A percentile compares a stretch with the other conserved stretches of the same genome.
phyloP scores from a whole-genome alignment of 2,888 invertebrate genomes.

The Drosophila paracracens region DNA sequence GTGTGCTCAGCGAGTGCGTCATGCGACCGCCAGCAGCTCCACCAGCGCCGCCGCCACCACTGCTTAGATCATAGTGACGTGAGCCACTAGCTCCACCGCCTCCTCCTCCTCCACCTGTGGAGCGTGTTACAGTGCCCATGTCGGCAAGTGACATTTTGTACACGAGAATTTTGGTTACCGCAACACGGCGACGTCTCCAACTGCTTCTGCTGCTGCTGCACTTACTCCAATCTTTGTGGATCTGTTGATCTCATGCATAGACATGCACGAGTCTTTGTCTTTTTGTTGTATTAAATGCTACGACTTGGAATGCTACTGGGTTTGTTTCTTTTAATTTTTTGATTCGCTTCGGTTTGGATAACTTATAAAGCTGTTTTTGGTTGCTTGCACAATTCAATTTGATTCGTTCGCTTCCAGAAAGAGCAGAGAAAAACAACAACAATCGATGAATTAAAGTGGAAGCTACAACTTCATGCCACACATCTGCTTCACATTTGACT shows the following conservation, averaged over 20 bases:
- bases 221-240: constrained; percentile 31
- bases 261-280: constrained; percentile 37
- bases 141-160: constrained; percentile 85
- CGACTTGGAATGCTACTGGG: constrained; percentile 69
- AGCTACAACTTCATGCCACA: constrained; percentile 46
- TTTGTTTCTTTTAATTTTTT: constrained; percentile 33
- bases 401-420: constrained; percentile 51
- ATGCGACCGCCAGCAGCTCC: constrained; percentile 87
- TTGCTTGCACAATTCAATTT: constrained; percentile 46
- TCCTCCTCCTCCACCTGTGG: constrained; percentile 57
- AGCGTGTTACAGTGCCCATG: constrained; percentile 82
- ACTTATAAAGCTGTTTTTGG: constrained; percentile 33
- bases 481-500: constrained; percentile 71
- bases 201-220: constrained; percentile 23
- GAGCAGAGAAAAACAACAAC: constrained; percentile 40
- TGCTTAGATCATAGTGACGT: constrained; percentile 56
- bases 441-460: constrained; percentile 46
- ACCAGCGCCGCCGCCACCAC: constrained; percentile 55
- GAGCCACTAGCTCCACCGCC: constrained; percentile 50
- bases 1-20: constrained; percentile 94
- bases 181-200: constrained; percentile 22
- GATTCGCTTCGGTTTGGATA: constrained; percentile 25
- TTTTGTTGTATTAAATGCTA: constrained; percentile 53
- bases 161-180: constrained; percentile 74
- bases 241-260: constrained; percentile 38